Evolutionary conservation across 2,888 invertebrate genomes (phyloP), one percentile per base, ranked within the genome.

Genomic region (Strigamia transsilvanica): DNA sequence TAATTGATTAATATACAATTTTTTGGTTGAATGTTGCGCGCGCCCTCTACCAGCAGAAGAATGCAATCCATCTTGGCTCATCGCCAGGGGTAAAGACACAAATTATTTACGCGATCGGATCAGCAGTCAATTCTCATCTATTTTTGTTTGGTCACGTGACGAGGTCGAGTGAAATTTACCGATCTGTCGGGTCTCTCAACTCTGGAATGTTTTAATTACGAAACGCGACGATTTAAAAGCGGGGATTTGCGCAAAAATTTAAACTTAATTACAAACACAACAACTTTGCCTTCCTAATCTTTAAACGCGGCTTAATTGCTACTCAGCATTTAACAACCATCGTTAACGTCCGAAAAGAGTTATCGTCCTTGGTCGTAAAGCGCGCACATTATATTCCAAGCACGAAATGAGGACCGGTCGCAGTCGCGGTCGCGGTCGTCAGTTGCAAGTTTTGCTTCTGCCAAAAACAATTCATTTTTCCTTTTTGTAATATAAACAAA

Each of bases 151-250:
- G 46, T 46, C 56, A 56, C 56, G 46, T 46, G 21, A 56, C 56
- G 2, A 21, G 56, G 56, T 56, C 56, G 32, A 73, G 73, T 73
- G 7, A 32, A 73, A 73, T 73, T 73, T 73, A 73, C 73, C 32
- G 32, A 73, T 38, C 38, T 10, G 38, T 38, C 73, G n/a, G 0
- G 73, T 73, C 27, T 13, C 56, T 1, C 27, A 27, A 2, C 27
- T 27, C 2, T 32, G 73, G 73, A 73, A 73, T 73, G 73, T 73
- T 73, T 73, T 73, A 73, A 73, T 73, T 73, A 73, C 73, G 73
- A 38, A 10, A n/a, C 27, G 13, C 73, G 23, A 73, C 23, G 32
- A 32, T 32, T 73, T 73, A 73, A 73, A 27, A 27, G 32, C 12
- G n/a, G 21, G 73, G 12, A 2, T 32, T 73, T 27, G 73, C 18